Conservation (phyloP, 2,888 invertebrate species). For the Octodonta nipae region DNA sequence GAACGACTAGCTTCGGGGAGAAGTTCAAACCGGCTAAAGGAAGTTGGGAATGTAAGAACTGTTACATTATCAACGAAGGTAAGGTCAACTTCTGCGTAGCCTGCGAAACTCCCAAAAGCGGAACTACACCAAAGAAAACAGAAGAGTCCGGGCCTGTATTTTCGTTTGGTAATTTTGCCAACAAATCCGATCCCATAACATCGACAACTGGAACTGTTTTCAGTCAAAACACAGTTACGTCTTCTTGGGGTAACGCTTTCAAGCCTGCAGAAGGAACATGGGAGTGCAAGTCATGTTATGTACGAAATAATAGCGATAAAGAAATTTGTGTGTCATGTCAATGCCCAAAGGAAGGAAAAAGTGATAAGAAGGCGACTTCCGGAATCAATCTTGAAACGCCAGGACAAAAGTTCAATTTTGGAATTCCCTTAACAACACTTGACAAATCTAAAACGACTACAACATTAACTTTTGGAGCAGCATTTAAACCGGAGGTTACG, state of each 20-base stretch:
- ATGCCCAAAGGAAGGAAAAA: constrained; percentile 32
- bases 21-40: constrained; percentile 52
- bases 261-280: constrained; percentile 43
- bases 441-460: not conserved
- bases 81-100: constrained; percentile 45
- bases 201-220: not conserved
- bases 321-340: constrained; percentile 45
- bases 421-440: constrained; percentile 17
- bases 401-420: constrained; percentile 24
- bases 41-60: constrained; percentile 55
- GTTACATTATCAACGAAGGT: constrained; percentile 51
- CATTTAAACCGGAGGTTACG: no score
- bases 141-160: constrained; percentile 25
- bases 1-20: constrained; percentile 39
- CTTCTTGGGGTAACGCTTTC: constrained; percentile 39
- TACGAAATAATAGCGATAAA: constrained; percentile 33
- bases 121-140: constrained; percentile 20
- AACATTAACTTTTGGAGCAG: not conserved
- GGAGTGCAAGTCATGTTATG: constrained; percentile 40
- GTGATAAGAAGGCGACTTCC: constrained; percentile 12
- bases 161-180: constrained; percentile 22
- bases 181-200: not conserved
- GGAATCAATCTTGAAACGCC: constrained; percentile 19
- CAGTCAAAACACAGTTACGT: constrained; percentile 20
- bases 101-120: constrained; percentile 38